Evolutionary conservation across 2,797 vertebrate genomes (phyloP), one percentile per base, ranked within the genome.

Genomic region (Sebastes oblongus): DNA sequence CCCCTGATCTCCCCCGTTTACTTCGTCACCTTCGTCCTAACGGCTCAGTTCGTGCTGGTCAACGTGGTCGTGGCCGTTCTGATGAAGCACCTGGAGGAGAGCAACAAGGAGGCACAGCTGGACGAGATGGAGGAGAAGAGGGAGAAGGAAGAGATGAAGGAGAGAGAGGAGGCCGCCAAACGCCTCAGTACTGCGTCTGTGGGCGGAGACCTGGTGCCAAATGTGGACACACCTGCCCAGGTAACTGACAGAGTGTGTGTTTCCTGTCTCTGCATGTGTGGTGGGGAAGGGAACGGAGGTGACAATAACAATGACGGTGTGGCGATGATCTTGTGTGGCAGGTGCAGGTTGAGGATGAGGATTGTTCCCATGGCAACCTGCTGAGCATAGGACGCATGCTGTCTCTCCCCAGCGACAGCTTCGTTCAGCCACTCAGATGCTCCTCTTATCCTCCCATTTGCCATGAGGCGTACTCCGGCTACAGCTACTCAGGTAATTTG

Each of bases 1-100:
- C 98, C 97, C 0, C 81, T 98, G 58, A 97, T 99, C 89, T 99
- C 98, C 0, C 98, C 98, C 0, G 86, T 99, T 70, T 99, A 99
- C 92, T 99, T 99, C 0, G 98, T 99, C 92, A 99, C 98, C 83
- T 99, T 99, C 1, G 98, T 99, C 86, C 96, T 99, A 81, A 98
- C 98, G 18, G 98, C 98, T 22, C 98, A 99, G 95, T 99, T 99
- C 0, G 98, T 99, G 75, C 95, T 99, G 67, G 98, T 99, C 88
- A 99, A 99, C 1, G 98, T 99, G 84, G 98, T 99, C 70, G 98
- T 99, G 64, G 98, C 98, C 0, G 98, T 99, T 73, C 95, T 99
- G 77, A 99, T 99, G 98, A 99, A 99, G 82, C 98, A 99, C 91
- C 92, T 99, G 90, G 98, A 99, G 89, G 98, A 99, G 83, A 99